Evolutionary conservation across 2,113 vertebrate genomes (phyloP), one percentile per base, ranked within the genome.

Genomic region (Pelecanus crispus): DNA sequence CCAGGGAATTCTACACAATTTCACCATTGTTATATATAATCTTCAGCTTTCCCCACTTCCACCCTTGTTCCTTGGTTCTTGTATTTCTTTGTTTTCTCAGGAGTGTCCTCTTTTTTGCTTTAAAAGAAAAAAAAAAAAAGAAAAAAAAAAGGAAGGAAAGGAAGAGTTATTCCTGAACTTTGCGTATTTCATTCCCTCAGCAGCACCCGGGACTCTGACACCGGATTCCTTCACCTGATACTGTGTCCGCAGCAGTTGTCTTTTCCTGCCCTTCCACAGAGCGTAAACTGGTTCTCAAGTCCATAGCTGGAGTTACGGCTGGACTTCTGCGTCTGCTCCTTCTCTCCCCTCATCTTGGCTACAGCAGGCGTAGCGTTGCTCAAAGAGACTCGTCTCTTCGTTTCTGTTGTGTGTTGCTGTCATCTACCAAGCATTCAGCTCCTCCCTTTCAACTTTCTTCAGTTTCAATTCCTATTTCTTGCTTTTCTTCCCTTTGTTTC

Each of bases 11-110:
- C 81, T 52, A 61, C 70, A 92, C 81, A 95, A 75, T 94, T 85
- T 90, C 47, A 21, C 84, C 36, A 82, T 96, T 97, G 95, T 96
- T 94, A 22, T 4, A 55, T 67, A 45, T 92, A 94, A 92, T 84
- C 89, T 89, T 91, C 36, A 63, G 44, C 52, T 94, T n/a, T 89
- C 28, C 29, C 8, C 26, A 36, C 61, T 82, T 82, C 61, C 32
- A 61, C 28, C 56, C 8, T 74, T 71, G 38, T 63, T 86, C 32
- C 26, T 79, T 29, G 14, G 63, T 73, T 94, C 75, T 92, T 86
- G 21, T 15, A 49, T 70, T 71, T 74, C n/a, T 81, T 90, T 84
- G 9, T 59, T 90, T 96, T 87, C 50, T 94, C 49, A 44, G 18
- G 47, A 88, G 8, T 26, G 25, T 38, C 32, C 22, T 71, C 42